Conservation (phyloP, 2,888 invertebrate genomes). For the Megaustenia siamemsis region DNA sequence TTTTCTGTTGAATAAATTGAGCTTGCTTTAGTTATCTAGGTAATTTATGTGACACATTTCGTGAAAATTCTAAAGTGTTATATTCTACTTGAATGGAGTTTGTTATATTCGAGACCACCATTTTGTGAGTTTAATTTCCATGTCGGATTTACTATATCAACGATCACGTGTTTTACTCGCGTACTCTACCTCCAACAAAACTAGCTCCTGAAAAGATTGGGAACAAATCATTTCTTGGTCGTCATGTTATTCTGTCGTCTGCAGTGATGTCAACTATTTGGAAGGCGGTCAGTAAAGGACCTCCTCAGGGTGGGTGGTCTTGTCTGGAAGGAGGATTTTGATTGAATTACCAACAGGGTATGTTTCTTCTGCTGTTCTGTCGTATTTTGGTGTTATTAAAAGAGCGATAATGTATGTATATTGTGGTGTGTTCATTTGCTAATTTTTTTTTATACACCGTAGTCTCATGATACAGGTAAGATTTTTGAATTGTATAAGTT, state of each 20-base stretch:
- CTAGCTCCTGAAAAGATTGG: background rate
- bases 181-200: background rate
- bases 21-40: no score
- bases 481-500: no score
- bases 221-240: background rate
- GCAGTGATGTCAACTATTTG: background rate
- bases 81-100: background rate
- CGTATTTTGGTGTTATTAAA: background rate
- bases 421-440: no score
- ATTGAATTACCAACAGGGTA: slow-evolving; percentile 2
- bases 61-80: no score
- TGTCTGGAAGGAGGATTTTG: background rate
- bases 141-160: background rate
- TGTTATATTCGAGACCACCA: background rate
- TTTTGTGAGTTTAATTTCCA: background rate
- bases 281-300: background rate
- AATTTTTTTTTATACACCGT: no score
- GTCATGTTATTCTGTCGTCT: background rate
- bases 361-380: background rate
- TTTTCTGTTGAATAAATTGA: no score
- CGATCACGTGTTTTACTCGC: background rate
- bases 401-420: no score
- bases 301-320: background rate
- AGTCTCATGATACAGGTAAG: no score
- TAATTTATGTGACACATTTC: no score